Evolutionary conservation across 2,113 vertebrate species (phyloP).

Genomic region (Peromyscus maniculatus): DNA sequence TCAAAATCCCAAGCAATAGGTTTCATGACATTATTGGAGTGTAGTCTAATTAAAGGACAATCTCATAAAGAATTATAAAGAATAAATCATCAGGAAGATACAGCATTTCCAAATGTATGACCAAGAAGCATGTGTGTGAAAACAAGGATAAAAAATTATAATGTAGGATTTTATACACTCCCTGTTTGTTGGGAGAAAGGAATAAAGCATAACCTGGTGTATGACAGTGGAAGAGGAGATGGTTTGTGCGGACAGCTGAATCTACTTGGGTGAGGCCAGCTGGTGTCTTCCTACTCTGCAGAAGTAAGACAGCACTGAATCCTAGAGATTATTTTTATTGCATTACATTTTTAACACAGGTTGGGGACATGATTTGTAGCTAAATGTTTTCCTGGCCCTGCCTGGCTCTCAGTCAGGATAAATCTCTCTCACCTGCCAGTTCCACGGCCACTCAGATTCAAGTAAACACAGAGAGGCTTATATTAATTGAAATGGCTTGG

Average conservation of each 20-base stretch:
- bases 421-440: too few species aligned
- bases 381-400: too few species aligned
- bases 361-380: background rate
- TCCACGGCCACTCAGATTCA: too few species aligned
- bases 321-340: background rate
- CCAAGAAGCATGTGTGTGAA: background rate
- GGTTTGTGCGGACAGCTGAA: background rate
- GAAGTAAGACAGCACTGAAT: background rate
- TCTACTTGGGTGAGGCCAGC: background rate
- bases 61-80: background rate
- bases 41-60: background rate
- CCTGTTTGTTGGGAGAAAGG: background rate
- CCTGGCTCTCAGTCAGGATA: too few species aligned
- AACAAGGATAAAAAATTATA: background rate
- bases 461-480: too few species aligned
- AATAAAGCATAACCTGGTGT: background rate
- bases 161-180: background rate
- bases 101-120: background rate
- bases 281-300: background rate
- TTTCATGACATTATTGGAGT: background rate
- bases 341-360: background rate
- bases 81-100: background rate
- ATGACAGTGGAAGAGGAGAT: background rate
- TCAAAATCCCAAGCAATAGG: background rate
- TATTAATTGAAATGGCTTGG: too few species aligned